Conservation (phyloP, 2,888 invertebrate genomes). For the Drosophila kanekoi region DNA sequence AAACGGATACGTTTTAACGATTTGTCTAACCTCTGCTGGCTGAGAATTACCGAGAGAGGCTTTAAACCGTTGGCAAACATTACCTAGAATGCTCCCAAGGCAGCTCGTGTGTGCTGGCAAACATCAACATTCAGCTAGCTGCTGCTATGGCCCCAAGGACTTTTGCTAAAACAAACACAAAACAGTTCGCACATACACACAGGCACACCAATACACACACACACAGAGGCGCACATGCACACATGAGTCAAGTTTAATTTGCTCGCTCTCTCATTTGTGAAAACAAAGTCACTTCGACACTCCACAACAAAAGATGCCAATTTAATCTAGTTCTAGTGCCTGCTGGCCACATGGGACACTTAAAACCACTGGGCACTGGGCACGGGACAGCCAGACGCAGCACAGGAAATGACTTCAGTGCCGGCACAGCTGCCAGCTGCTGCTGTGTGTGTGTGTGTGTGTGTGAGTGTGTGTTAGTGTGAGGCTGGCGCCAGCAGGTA, state of each 20-base stretch:
- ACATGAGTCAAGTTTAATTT: constrained; percentile 73
- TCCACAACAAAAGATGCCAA: constrained; percentile 82
- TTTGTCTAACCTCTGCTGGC: background rate
- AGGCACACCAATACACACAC: constrained; percentile 13
- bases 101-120: constrained; percentile 26
- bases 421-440: constrained; percentile 55
- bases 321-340: constrained; percentile 82
- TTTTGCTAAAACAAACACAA: constrained; percentile 33
- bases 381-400: constrained; percentile 34
- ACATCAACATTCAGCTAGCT: constrained; percentile 31
- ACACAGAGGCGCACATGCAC: constrained; percentile 13
- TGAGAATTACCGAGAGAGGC: constrained; percentile 20
- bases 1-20: background rate
- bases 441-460: constrained; percentile 20
- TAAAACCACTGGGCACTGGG: constrained; percentile 47
- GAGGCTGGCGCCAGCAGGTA: constrained; percentile 79
- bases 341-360: constrained; percentile 83
- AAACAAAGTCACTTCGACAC: constrained; percentile 76
- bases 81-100: constrained; percentile 19
- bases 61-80: constrained; percentile 22
- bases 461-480: constrained; percentile 38
- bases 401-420: constrained; percentile 79
- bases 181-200: constrained; percentile 11
- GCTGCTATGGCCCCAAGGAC: constrained; percentile 43
- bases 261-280: constrained; percentile 67